phyloP scores from a whole-genome alignment of 2,888 invertebrate genomes.

The Branchipolynoe longqiensis region DNA sequence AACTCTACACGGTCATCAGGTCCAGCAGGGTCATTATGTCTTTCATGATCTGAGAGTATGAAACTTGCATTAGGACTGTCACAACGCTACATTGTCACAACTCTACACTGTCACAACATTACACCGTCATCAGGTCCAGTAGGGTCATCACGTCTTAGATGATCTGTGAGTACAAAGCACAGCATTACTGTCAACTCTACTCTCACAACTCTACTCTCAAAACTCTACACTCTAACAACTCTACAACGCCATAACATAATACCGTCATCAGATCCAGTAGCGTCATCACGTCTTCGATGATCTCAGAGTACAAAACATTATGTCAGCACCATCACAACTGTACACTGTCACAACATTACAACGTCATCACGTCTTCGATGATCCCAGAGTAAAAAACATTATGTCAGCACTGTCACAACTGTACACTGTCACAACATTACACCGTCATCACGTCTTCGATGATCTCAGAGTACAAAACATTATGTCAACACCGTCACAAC shows the following conservation, averaged over 20 bases:
- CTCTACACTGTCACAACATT: neutral
- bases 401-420: neutral
- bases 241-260: too few relatives aligned
- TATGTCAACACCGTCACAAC: too few relatives aligned
- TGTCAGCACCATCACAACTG: slow-evolving; percentile 66
- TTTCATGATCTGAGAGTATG: neutral
- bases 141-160: slow-evolving; percentile 85
- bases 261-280: slow-evolving; percentile 84
- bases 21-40: neutral
- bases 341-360: slow-evolving; percentile 74
- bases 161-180: slow-evolving; percentile 82
- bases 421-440: neutral
- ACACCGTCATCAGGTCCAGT: slow-evolving; percentile 84
- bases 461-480: slow-evolving; percentile 83
- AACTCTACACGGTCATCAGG: neutral
- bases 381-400: too few relatives aligned
- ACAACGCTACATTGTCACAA: neutral
- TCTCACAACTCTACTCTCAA: neutral
- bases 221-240: too few relatives aligned
- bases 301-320: too few relatives aligned
- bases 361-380: slow-evolving; percentile 84
- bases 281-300: slow-evolving; percentile 83
- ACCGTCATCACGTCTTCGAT: slow-evolving; percentile 84
- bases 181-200: too few relatives aligned
- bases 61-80: too few relatives aligned